Conservation (phyloP, 2,888 invertebrate species). For the Hyppa rectilinea region DNA sequence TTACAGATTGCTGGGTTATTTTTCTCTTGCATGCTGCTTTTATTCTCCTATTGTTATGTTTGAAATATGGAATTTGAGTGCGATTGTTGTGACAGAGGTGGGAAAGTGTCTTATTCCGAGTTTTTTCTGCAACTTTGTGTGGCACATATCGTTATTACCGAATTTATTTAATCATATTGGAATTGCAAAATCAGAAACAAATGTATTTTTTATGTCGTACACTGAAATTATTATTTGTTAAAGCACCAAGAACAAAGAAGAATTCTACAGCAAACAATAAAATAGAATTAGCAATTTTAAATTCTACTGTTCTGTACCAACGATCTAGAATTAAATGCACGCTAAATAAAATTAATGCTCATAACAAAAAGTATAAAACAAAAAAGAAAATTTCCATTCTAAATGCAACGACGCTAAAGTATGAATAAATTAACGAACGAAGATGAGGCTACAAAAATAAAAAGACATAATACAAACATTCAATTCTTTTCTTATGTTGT, state of each 20-base stretch:
- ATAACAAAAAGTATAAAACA: constrained; percentile 40
- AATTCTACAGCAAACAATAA: background rate
- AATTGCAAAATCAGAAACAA: background rate
- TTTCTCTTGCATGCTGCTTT: constrained; percentile 64
- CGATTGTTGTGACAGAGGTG: constrained; percentile 44
- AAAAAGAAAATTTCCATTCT: constrained; percentile 50
- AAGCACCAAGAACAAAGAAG: constrained; percentile 11
- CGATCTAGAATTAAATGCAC: constrained; percentile 36
- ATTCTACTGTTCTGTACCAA: constrained; percentile 12
- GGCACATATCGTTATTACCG: too few species aligned
- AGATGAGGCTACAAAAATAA: constrained; percentile 34
- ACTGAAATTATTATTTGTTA: background rate
- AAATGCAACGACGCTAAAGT: constrained; percentile 53
- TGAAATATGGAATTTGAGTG: constrained; percentile 59
- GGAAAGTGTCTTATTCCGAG: constrained; percentile 12
- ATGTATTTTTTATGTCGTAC: background rate
- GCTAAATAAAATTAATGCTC: constrained; percentile 39
- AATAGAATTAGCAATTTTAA: constrained; percentile 23
- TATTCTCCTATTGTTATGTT: constrained; percentile 57
- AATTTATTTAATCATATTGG: too few species aligned
- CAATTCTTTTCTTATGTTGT: constrained; percentile 41
- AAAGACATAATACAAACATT: constrained; percentile 41
- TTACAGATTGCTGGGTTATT: constrained; percentile 73
- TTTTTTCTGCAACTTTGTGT: background rate
- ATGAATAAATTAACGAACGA: constrained; percentile 55